Percentiles rank a stretch among this genome's conserved stretches.
Conservation (phyloP, 2,888 invertebrate genomes). For the Lasioglossum zephyrum region DNA sequence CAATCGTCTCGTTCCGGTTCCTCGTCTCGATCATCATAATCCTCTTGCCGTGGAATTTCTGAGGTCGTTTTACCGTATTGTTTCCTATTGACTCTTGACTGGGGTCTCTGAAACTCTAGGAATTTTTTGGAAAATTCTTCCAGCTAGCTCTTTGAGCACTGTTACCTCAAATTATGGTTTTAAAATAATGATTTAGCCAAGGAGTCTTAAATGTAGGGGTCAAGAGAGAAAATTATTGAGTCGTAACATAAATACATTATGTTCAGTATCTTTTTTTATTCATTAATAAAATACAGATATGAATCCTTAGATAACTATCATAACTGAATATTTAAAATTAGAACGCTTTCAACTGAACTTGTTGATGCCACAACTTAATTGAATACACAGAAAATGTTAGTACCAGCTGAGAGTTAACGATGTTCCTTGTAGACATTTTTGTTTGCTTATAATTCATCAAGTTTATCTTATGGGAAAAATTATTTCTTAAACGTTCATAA, state of each 20-base stretch:
- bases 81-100: not conserved
- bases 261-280: not conserved
- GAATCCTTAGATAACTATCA: not conserved
- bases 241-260: not conserved
- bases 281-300: not conserved
- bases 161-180: not conserved
- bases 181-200: not conserved
- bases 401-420: not conserved
- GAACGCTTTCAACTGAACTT: not conserved
- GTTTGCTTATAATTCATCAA: not conserved
- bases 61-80: not conserved
- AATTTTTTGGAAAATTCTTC: not conserved
- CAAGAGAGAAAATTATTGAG: not conserved
- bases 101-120: not conserved
- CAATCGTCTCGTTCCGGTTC: slow-evolving; percentile 1
- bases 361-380: not conserved
- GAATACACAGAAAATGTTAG: not conserved
- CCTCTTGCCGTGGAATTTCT: not conserved
- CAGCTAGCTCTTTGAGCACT: not conserved
- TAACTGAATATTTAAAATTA: not conserved
- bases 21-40: not conserved
- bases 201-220: not conserved
- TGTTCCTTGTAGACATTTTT: not conserved
- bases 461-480: not conserved
- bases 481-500: not conserved